Evolutionary conservation across 2,888 invertebrate genomes (phyloP).

Genomic region (Meghimatium bilineatum): DNA sequence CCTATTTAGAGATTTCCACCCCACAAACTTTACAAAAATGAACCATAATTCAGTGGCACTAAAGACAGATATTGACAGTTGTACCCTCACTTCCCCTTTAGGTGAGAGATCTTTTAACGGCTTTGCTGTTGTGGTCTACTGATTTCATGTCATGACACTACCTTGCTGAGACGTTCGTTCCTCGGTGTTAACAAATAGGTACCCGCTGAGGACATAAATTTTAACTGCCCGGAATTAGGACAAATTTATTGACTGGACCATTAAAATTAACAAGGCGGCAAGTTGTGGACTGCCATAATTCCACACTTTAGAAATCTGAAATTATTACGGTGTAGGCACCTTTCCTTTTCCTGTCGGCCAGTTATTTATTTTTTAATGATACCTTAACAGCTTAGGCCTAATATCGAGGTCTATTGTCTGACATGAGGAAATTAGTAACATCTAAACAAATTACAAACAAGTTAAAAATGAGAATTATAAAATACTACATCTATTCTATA

Average conservation of each 20-base stretch:
- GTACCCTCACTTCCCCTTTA: not conserved
- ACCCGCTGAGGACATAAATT: constrained; percentile 1
- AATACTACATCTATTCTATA: no score
- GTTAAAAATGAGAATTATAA: no score
- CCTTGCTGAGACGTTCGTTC: not conserved
- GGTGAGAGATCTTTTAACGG: not conserved
- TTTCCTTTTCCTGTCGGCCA: not conserved
- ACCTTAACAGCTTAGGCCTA: no score
- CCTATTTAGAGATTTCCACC: no score
- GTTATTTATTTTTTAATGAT: no score
- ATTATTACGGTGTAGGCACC: not conserved
- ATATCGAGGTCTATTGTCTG: no score
- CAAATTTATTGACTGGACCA: not conserved
- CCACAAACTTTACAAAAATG: no score
- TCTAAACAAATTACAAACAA: no score
- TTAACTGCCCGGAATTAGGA: not conserved
- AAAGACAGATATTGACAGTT: not conserved
- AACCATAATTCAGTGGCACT: not conserved
- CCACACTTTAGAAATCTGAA: not conserved
- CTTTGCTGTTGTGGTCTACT: not conserved
- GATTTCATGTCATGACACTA: not conserved
- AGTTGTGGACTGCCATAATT: not conserved
- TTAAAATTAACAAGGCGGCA: not conserved
- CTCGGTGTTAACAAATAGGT: not conserved
- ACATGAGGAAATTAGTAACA: no score